These are phyloP conservation scores for Trialeurodes vaporariorum DNA, from an alignment of 1,140 invertebrate genomes.

Conservation along the genomic window DNA sequence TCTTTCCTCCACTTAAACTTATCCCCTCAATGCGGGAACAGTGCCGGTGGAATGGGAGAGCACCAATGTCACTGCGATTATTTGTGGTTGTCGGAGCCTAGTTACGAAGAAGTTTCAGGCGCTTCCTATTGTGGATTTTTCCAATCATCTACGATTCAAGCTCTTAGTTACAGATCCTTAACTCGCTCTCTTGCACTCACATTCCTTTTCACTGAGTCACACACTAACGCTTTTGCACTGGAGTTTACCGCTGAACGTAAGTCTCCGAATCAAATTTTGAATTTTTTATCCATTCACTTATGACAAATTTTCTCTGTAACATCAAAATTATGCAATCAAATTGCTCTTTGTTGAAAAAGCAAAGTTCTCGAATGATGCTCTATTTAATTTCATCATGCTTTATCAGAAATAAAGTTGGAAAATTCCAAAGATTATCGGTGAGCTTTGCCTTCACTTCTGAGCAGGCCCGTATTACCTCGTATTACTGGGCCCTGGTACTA, in stretches of 20 bases:
- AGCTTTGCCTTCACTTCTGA: too few relatives aligned
- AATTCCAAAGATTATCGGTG: too few relatives aligned
- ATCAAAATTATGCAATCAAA: too few relatives aligned
- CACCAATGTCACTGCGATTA: slow-evolving; percentile 47
- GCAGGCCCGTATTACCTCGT: too few relatives aligned
- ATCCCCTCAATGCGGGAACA: slow-evolving; percentile 32
- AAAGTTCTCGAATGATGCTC: too few relatives aligned
- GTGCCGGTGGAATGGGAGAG: slow-evolving; percentile 4
- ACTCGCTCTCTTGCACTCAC: slow-evolving; percentile 47
- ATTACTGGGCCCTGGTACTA: too few relatives aligned
- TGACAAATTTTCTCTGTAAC: too few relatives aligned
- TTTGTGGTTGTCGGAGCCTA: slow-evolving; percentile 53
- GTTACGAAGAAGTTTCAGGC: slow-evolving; percentile 48
- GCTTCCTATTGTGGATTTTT: slow-evolving; percentile 48
- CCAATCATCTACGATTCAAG: slow-evolving; percentile 28
- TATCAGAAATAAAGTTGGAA: too few relatives aligned
- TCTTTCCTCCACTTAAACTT: slow-evolving; percentile 42
- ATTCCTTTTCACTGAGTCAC: slow-evolving; percentile 46
- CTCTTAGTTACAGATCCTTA: slow-evolving; percentile 44
- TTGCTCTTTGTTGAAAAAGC: too few relatives aligned
- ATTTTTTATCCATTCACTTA: too few relatives aligned
- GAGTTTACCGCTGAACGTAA: slow-evolving; percentile 53
- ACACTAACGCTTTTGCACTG: slow-evolving; percentile 51
- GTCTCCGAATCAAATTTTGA: too few relatives aligned
- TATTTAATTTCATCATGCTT: too few relatives aligned